Evolutionary conservation across 2,888 invertebrate genomes (phyloP).

Genomic region (Conops quadrifasciatus): DNA sequence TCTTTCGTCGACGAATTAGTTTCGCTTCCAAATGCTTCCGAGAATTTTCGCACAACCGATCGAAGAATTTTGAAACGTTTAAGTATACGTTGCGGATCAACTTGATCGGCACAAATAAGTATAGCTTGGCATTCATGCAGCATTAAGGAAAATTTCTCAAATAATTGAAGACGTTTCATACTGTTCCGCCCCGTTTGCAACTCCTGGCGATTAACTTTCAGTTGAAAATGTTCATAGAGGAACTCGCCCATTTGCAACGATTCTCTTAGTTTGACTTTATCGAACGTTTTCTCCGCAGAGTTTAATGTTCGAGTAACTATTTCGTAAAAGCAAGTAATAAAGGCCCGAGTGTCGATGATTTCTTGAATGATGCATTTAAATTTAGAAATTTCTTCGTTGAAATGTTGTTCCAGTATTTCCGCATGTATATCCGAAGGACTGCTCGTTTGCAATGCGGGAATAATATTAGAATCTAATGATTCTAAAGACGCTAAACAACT

Average conservation of each 20-base stretch:
- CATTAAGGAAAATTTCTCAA: slow-evolving; percentile 55
- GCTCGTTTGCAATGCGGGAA: slow-evolving; percentile 58
- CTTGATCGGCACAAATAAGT: slow-evolving; percentile 56
- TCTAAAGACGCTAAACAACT: slow-evolving; percentile 63
- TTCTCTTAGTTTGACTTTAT: slow-evolving; percentile 50
- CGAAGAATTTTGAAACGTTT: slow-evolving; percentile 63
- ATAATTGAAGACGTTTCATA: slow-evolving; percentile 46
- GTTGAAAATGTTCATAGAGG: slow-evolving; percentile 56
- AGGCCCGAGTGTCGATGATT: slow-evolving; percentile 60
- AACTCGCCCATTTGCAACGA: slow-evolving; percentile 55
- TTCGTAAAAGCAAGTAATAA: slow-evolving; percentile 56
- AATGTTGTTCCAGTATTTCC: slow-evolving; percentile 60
- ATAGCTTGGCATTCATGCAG: slow-evolving; percentile 60
- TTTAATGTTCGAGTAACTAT: slow-evolving; percentile 50
- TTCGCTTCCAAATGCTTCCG: slow-evolving; percentile 44
- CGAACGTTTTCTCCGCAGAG: slow-evolving; percentile 48
- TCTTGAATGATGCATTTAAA: slow-evolving; percentile 57
- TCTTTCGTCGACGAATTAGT: slow-evolving; percentile 9
- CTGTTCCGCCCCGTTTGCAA: slow-evolving; percentile 42
- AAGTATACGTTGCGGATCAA: slow-evolving; percentile 54
- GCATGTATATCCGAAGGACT: slow-evolving; percentile 50
- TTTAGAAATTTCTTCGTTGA: slow-evolving; percentile 57
- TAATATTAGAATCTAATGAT: slow-evolving; percentile 60
- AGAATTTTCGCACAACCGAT: slow-evolving; percentile 55
- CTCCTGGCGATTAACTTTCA: slow-evolving; percentile 51